phyloP scores from a whole-genome alignment of 2,797 vertebrate genomes.

The Lagorchestes hirsutus region DNA sequence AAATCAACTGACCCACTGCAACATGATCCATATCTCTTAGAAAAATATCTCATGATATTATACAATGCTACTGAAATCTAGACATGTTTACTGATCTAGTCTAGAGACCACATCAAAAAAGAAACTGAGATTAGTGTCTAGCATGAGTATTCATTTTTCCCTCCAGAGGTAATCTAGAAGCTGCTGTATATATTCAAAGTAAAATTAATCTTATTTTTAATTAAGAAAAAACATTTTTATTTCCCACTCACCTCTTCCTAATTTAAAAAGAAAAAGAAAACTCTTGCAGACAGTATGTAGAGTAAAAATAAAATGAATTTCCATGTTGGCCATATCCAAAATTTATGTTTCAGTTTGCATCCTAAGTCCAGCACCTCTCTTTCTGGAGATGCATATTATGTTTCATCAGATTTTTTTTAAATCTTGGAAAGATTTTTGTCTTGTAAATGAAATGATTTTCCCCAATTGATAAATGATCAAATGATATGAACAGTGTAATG shows the following conservation, averaged over 20 bases:
- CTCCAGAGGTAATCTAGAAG: background rate
- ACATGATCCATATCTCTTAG: background rate
- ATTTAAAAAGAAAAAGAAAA: background rate
- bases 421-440: background rate
- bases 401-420: background rate
- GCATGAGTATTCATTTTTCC: background rate
- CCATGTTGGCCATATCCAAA: background rate
- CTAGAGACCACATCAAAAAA: background rate
- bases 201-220: background rate
- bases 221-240: background rate
- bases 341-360: background rate
- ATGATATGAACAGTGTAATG: too few relatives aligned
- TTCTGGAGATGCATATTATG: background rate
- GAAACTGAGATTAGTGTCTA: background rate
- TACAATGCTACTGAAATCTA: background rate
- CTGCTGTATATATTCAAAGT: background rate
- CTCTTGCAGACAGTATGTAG: background rate
- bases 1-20: background rate
- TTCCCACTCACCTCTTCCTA: background rate
- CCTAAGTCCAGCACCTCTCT: background rate
- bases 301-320: background rate
- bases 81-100: background rate
- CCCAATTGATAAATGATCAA: too few relatives aligned
- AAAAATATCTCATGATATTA: background rate
- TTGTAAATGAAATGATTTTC: background rate